Conservation (phyloP, 2,888 invertebrate species). For the Platynereis dumerilii region DNA sequence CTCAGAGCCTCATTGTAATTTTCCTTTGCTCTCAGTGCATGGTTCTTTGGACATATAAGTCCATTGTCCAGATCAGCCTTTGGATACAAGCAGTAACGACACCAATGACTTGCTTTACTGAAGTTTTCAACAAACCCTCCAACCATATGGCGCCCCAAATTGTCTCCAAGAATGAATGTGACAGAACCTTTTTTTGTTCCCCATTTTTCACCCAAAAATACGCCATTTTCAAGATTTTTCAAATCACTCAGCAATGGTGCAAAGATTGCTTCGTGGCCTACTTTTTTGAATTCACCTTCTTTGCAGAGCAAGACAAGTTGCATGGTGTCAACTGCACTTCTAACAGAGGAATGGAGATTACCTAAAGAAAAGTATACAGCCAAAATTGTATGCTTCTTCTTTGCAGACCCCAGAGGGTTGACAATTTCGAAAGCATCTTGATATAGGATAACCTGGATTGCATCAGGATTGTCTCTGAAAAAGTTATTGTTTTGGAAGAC, state of each 20-base stretch:
- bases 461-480: background rate
- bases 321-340: conserved; percentile 18
- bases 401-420: conserved; percentile 30
- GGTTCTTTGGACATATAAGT: too few species aligned
- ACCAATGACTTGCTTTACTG: background rate
- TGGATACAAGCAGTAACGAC: background rate
- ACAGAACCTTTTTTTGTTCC: background rate
- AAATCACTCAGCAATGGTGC: background rate
- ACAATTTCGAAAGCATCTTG: conserved; percentile 32
- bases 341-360: conserved; percentile 12
- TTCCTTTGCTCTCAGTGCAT: too few species aligned
- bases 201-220: background rate
- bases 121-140: background rate
- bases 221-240: background rate
- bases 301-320: conserved; percentile 20
- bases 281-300: background rate
- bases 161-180: background rate
- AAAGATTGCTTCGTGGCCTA: background rate
- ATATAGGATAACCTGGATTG: background rate
- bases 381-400: conserved; percentile 29
- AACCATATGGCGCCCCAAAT: background rate
- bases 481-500: background rate
- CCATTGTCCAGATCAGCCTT: too few species aligned
- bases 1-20: too few species aligned
- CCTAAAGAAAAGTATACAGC: conserved; percentile 28